Evolutionary conservation across 2,113 vertebrate genomes (phyloP).

Genomic region (Equus przewalskii): DNA sequence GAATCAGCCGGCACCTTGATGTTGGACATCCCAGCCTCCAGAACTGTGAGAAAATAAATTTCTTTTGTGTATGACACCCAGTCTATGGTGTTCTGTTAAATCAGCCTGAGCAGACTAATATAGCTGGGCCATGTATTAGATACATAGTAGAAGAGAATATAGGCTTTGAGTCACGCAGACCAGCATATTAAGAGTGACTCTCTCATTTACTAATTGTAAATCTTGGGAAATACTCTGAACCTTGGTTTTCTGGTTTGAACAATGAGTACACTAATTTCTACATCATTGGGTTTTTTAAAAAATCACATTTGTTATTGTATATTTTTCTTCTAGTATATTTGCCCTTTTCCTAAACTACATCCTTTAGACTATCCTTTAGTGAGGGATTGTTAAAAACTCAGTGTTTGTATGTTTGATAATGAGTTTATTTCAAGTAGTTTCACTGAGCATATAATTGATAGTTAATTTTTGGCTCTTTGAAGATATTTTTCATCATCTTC

Average conservation of each 20-base stretch:
- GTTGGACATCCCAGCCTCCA: not conserved
- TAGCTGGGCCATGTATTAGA: not conserved
- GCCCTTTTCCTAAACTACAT: not conserved
- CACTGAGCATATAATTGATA: not conserved
- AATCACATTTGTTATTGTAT: not conserved
- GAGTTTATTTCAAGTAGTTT: slow-evolving; percentile 2
- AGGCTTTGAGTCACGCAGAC: not conserved
- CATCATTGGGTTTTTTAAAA: not conserved
- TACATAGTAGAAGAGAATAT: not conserved
- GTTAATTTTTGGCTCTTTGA: not conserved
- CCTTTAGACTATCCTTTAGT: not conserved
- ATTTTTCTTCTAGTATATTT: not conserved
- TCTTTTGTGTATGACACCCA: not conserved
- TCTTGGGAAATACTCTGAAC: not conserved
- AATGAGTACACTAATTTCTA: not conserved
- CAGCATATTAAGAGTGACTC: not conserved
- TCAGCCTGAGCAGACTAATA: not conserved
- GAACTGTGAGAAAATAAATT: not conserved
- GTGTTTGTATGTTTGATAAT: not conserved
- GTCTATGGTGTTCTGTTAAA: not conserved
- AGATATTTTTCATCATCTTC: not conserved
- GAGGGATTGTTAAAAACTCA: not conserved
- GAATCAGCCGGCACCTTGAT: not conserved
- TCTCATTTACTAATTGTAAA: not conserved
- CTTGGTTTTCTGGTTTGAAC: not conserved